Evolutionary conservation across 1,140 invertebrate species (phyloP), one percentile per base, ranked within the genome.

Genomic region (Maniola jurtina): DNA sequence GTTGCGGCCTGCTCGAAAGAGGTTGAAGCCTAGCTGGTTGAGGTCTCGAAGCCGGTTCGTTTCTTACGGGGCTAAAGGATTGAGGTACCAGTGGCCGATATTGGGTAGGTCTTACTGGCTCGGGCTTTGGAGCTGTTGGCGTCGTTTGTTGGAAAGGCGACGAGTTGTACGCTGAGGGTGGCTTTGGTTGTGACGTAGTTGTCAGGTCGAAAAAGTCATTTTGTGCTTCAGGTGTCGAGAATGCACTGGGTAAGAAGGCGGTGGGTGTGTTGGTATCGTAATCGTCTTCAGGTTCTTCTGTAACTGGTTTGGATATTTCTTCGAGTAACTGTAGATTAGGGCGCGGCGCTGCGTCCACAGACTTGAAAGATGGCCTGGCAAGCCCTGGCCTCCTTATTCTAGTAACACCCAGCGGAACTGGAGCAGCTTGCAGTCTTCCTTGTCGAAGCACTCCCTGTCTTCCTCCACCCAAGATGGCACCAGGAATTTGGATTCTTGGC

Each of bases 401-500:
- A 1, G 90, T 65, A 36, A 87, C 73, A 1, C 72, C 78, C 56
- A 84, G 76, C 6, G 75, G 66, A 11, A 80, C 64, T 36, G 76
- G 76, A 0, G 71, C 76, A 11, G 67, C 72, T 59, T 87, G 77
- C 33, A 91, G 68, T 63, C 89, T 83, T 69, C 73, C 91, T 77
- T 89, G 92, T 72, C 83, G 84, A 80, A 82, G 91, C 59, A 80
- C 83, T 54, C 81, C 84, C 70, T 69, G 83, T 70, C 70, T 83
- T 45, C 61, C 75, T 38, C 82, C 84, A 33, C 86, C 86, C 60
- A 92, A 71, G n/a, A 94, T 71, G 0, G 93, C 93, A 7, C 94
- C 94, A 0, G 94, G 93, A 61, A 95, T 94, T 70, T 88, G 90
- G 5, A 94, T 76, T 68, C 93, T 88, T 15, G 87, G 92, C 13